These are phyloP conservation scores for Podarcis lilfordi DNA, from an alignment of 2,797 vertebrate species.

Conservation along the genomic window DNA sequence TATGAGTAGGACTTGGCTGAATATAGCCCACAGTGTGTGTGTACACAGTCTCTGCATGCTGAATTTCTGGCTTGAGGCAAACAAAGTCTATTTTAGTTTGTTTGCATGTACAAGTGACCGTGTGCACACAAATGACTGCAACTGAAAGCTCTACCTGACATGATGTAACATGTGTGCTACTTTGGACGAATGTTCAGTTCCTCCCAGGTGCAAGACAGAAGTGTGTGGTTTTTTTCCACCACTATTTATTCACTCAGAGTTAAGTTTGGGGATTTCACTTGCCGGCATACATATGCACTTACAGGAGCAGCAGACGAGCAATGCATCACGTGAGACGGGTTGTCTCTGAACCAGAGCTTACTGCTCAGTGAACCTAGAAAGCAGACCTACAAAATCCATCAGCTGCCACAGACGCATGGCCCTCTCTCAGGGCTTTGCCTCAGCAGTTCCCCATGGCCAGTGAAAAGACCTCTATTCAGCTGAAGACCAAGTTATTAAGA, in stretches of 20 bases:
- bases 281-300: too few relatives aligned
- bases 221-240: too few relatives aligned
- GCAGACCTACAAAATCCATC: constrained; percentile 44
- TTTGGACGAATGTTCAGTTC: background rate
- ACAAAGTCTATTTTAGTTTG: background rate
- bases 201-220: background rate
- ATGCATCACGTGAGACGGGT: background rate
- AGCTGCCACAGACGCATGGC: constrained; percentile 20
- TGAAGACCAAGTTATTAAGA: constrained; percentile 73
- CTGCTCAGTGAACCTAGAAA: constrained; percentile 37
- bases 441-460: constrained; percentile 45
- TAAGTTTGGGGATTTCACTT: background rate
- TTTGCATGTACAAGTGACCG: background rate
- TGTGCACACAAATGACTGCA: background rate
- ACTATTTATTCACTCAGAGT: background rate
- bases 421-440: background rate
- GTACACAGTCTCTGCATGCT: background rate
- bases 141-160: background rate
- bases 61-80: background rate
- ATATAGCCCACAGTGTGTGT: too few relatives aligned
- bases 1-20: too few relatives aligned
- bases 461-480: constrained; percentile 50
- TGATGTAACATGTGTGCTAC: background rate
- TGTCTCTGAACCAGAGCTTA: background rate
- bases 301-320: background rate